Conservation (phyloP, 1,140 invertebrate genomes). For the Episyrphus balteatus region DNA sequence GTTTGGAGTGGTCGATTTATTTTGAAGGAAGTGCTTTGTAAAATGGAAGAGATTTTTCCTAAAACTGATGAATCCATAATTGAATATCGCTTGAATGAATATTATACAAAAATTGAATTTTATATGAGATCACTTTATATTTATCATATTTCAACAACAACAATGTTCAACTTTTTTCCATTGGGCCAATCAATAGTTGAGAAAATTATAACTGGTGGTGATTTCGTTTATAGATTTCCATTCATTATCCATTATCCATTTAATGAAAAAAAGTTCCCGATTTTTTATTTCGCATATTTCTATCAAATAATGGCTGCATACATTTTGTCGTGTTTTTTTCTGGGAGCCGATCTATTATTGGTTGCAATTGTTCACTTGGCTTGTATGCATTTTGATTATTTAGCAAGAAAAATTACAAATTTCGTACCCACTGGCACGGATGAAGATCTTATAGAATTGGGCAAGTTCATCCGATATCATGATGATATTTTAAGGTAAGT, state of each 20-base stretch:
- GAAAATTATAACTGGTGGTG: not conserved
- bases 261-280: not conserved
- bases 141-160: not conserved
- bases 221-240: not conserved
- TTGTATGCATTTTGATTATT: conserved; percentile 5
- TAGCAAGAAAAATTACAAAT: not conserved
- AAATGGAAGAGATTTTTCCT: not conserved
- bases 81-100: not conserved
- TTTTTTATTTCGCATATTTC: not conserved
- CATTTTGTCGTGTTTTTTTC: not conserved
- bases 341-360: conserved; percentile 2
- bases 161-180: not conserved
- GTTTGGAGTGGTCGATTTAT: not conserved
- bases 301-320: not conserved
- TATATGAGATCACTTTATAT: not conserved
- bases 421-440: conserved; percentile 2
- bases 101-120: not conserved
- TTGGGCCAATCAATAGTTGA: not conserved
- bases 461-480: not conserved
- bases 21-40: not conserved
- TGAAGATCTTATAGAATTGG: not conserved
- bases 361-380: conserved; percentile 1
- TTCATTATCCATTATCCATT: conserved; percentile 1
- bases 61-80: not conserved
- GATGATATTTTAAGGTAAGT: conserved; percentile 2